Base-by-base conservation (phyloP, 1,140 invertebrate genomes). In the Pinna nobilis region DNA sequence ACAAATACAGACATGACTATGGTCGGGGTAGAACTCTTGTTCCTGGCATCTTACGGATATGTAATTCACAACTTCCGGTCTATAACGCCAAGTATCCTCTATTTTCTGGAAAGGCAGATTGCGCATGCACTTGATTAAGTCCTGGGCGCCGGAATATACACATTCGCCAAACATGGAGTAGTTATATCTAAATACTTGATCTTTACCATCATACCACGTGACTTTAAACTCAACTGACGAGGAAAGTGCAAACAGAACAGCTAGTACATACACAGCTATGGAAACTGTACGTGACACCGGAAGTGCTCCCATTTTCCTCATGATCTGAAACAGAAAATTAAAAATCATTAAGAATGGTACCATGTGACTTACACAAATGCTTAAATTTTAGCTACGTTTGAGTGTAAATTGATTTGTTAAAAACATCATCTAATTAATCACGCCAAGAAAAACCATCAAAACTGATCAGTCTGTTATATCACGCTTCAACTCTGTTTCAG, bases 81-180 rank as follows among this genome's bases (percentile, higher is more conserved):
- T 6, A 35, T 59, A 59, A 0, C 55, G 55, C 55, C 55, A 59
- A 35, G 33, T 30, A 18, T 59, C 30, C 18, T 59, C 55, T 20
- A 59, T 59, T 25, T 35, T 20, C 55, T 59, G 55, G 30, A 59
- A 59, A 6, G 4, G 20, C 30, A 35, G 55, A 59, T 59, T 59
- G 30, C 55, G 55, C 55, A 59, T 59, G 55, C 55, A 59, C 15
- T 33, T 30, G 15, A 59, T 33, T n/a, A 59, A n/a, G 23, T 59
- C 55, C 55, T 59, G 18, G 18, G 18, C 9, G 30, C 33, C 20
- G 18, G 55, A 59, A 32, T 35, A 33, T 13, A 59, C 13, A 33
- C 55, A 59, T 33, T 59, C 55, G 33, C 55, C 55, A 18, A 33
- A 59, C 30, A 33, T 33, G 55, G n/a, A 35, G 30, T 33, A 33